A percentile compares a stretch with the other conserved stretches of the same genome.
phyloP scores from a whole-genome alignment of 2,888 invertebrate genomes.

The Epirrhoe alternata region DNA sequence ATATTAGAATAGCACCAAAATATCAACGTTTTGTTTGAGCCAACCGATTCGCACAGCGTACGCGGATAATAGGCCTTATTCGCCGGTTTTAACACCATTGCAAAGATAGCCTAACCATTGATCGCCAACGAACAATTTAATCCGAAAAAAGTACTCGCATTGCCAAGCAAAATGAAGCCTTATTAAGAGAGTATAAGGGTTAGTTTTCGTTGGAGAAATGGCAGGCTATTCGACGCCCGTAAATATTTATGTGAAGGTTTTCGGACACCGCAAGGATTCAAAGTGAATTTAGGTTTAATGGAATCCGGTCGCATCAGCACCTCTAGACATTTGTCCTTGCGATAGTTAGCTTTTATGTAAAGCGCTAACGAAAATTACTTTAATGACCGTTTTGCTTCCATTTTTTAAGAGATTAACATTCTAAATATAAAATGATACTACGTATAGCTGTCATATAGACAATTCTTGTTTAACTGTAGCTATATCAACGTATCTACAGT shows the following conservation, averaged over 20 bases:
- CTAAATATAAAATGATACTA: background rate
- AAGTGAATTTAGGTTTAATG: slow-evolving; percentile 64
- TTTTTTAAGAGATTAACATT: background rate
- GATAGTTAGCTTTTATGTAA: slow-evolving; percentile 3
- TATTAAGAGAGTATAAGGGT: slow-evolving; percentile 52
- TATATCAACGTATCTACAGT: no score
- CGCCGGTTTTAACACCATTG: slow-evolving; percentile 15
- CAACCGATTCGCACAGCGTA: background rate
- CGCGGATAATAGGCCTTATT: slow-evolving; percentile 16
- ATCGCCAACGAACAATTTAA: slow-evolving; percentile 29
- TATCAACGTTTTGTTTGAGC: background rate
- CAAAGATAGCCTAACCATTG: slow-evolving; percentile 23
- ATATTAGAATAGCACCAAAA: background rate
- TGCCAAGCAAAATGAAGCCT: slow-evolving; percentile 48
- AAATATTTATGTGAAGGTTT: slow-evolving; percentile 67
- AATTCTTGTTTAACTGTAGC: background rate
- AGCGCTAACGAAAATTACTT: slow-evolving; percentile 4
- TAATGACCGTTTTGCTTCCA: background rate
- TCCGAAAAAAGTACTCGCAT: slow-evolving; percentile 25
- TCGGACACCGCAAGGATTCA: slow-evolving; percentile 58
- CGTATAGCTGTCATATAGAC: background rate
- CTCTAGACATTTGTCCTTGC: slow-evolving; percentile 11
- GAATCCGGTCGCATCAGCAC: slow-evolving; percentile 52
- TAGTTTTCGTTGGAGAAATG: slow-evolving; percentile 58
- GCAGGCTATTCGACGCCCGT: slow-evolving; percentile 49